Evolutionary conservation across 2,888 invertebrate species (phyloP), one percentile per base, ranked within the genome.

Genomic region (Amiota mariae): DNA sequence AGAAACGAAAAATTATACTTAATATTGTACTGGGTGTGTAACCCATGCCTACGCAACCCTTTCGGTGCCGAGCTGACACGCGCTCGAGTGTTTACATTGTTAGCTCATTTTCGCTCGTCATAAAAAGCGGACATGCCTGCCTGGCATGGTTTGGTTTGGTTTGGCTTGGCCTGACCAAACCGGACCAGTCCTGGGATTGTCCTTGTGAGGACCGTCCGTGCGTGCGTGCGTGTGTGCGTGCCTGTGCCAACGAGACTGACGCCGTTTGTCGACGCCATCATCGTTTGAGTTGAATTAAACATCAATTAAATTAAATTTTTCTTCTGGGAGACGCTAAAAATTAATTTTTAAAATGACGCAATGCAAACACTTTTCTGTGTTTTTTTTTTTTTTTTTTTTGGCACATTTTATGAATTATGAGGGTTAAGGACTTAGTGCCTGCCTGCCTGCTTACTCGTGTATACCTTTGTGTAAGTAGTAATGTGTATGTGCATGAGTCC

Each of bases 221-320:
- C 59, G 18, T 57, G 57, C 15, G 8, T 57, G 57, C 10, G 57
- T 15, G 18, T 15, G 11, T 59, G 59, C 36, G 54, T n/a, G 54
- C 54, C 13, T 51, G 54, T 51, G 54, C 54, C 54, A 12, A 51
- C 54, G 54, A 54, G 54, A 59, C 59, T 59, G 75, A 72, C 51
- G 71, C 72, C 56, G 73, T 8, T 59, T 59, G 59, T 9, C 20
- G 20, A 15, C 59, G 20, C 15, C 54, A n/a, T 0, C 54, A n/a
- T n/a, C 54, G 54, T n/a, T 51, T n/a, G n/a, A 12, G 54, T 51
- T 36, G 36, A 36, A 36, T 77, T 82, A 85, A 81, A 79, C 82
- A 84, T 81, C 85, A 84, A 82, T 82, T 82, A 84, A 84, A 80
- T 84, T 77, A 82, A 80, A 84, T 80, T 81, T 78, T 78, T 74